Base-by-base conservation (phyloP, 2,888 invertebrate species). In the Merodon equestris region DNA sequence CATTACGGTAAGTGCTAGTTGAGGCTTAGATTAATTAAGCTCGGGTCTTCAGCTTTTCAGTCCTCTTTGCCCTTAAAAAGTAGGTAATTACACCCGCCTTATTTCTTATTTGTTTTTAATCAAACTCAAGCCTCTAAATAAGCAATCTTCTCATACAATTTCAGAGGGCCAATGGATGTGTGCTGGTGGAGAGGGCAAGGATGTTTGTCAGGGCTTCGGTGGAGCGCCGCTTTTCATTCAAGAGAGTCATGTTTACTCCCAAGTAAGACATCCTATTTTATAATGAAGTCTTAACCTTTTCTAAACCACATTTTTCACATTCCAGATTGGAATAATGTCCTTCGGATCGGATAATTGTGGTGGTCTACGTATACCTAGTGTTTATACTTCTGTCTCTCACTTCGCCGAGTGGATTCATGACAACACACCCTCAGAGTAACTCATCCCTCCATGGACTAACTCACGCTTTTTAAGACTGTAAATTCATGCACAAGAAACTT, bases 261-360 rank as follows among this genome's bases (percentile, higher is more conserved):
- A 94, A 91, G 94, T 94, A 71, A 60, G 10, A 40, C 9, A n/a
- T 3, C 40, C 10, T 40, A 9, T 40, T n/a, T n/a, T n/a, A n/a
- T n/a, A n/a, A 34, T 15, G 38, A 15, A 14, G 36, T 58, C 40
- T 40, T 40, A n/a, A n/a, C 0, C 10, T 40, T 40, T 7, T 40
- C 1, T 3, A 40, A 40, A 40, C 36, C 36, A 40, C n/a, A 40
- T 40, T 40, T 9, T 10, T 51, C 45, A 15, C 85, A 89, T 68
- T 86, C 89, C 81, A 95, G 94, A 91, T 94, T 77, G 95, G 95
- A 34, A 93, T 95, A 40, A 92, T 95, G 81, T 95, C 95, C 0
- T 95, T 94, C 83, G 95, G 95, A 1, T 94, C 94, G 0, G 94
- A 94, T 83, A 94, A 94, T 86, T 94, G 94, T 84, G 93, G 94